Base-by-base conservation (phyloP, 2,113 vertebrate genomes). In the Aleadryas rufinucha region DNA sequence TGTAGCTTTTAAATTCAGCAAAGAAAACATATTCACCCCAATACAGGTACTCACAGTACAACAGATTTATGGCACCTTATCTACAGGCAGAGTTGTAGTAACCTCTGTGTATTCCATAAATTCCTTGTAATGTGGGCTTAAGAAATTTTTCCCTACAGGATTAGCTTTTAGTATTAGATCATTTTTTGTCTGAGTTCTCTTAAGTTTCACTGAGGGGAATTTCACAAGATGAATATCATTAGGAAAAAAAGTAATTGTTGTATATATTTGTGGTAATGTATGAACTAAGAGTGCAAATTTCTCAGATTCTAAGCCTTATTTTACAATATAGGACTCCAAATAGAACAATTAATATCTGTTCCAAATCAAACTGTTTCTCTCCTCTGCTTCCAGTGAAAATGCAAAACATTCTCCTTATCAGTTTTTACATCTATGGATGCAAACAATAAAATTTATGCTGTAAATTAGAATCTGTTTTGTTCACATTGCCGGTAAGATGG, bases 381-480 rank as follows among this genome's bases (percentile, higher is more conserved):
- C 13, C 50, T 87, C 79, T 64, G 27, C 27, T 60, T 80, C 66
- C 57, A 57, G 4, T 16, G 31, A 81, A 85, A 89, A 95, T 61
- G 10, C 20, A 75, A 89, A 93, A 24, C 49, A 45, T 60, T 89
- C 35, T 24, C 10, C 23, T 13, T 54, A 76, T 24, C 47, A 24
- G 30, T 61, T 72, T 45, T 89, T 91, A 27, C 56, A 93, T 65
- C 79, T 84, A 47, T 18, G 60, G 82, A 85, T 45, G 30, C 23
- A 70, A 95, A 79, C 76, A 87, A 68, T 53, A n/a, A 77, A 81
- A 91, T 81, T 59, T 50, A 26, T 42, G 61, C 54, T 90, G 28
- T 85, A 94, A 96, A 93, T 90, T 84, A 94, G 52, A 95, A 85
- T 68, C 85, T 77, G 28, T 53, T 95, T 97, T 71, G 80, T 84